Evolutionary conservation across 2,113 vertebrate species (phyloP).

Genomic region (Mystacornis crossleyi): DNA sequence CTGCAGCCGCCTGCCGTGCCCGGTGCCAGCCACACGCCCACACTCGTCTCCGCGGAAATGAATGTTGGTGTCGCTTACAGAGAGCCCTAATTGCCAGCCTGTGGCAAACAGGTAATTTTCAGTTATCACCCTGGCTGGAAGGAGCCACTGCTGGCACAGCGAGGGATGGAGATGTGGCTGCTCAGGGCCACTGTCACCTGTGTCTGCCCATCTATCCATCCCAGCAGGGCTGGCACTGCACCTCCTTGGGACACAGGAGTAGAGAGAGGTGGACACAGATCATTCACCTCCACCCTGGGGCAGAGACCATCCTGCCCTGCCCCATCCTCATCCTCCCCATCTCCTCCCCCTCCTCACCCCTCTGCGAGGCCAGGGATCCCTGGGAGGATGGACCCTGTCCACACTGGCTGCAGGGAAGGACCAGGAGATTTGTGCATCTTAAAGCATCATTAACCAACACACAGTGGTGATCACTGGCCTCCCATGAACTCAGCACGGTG

Average conservation of each 20-base stretch:
- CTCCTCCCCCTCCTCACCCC: neutral
- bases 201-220: neutral
- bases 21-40: neutral
- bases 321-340: neutral
- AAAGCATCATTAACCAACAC: neutral
- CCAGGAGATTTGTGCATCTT: neutral
- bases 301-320: neutral
- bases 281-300: neutral
- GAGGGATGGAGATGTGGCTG: fast-evolving
- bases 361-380: fast-evolving
- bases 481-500: fast-evolving
- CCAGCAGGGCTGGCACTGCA: fast-evolving
- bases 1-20: neutral
- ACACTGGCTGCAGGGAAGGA: neutral
- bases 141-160: neutral
- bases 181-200: neutral
- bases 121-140: neutral
- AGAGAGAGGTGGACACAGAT: neutral
- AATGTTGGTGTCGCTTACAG: neutral
- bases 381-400: neutral
- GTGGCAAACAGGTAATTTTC: slow-evolving; percentile 41
- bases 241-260: neutral
- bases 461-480: neutral
- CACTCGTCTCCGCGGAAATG: neutral
- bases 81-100: neutral